A percentile compares a stretch with the other conserved stretches of the same genome.
phyloP scores from a whole-genome alignment of 2,888 invertebrate species.

The Poecilobothrus nobilitatus region DNA sequence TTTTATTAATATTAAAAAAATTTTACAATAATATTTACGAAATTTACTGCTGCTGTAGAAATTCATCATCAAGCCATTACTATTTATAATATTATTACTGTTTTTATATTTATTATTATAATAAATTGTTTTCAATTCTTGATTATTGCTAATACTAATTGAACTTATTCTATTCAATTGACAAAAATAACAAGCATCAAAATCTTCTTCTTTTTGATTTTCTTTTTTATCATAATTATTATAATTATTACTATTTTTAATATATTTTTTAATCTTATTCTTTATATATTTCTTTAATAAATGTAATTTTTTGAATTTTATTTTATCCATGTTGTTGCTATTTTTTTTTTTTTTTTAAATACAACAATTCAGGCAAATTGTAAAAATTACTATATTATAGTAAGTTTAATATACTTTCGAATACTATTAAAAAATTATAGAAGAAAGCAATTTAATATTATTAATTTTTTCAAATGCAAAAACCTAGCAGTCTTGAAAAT shows the following conservation, averaged over 20 bases:
- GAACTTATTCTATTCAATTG: constrained; percentile 1
- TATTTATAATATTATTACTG: too few relatives aligned
- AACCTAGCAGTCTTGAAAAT: too few relatives aligned
- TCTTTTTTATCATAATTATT: background rate
- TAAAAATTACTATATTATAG: too few relatives aligned
- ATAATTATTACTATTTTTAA: background rate
- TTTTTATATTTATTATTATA: background rate
- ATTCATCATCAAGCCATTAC: background rate
- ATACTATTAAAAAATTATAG: too few relatives aligned
- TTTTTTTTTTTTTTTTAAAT: too few relatives aligned
- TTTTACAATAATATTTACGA: too few relatives aligned
- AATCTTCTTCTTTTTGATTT: background rate
- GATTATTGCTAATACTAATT: background rate
- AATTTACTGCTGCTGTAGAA: background rate
- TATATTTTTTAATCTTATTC: background rate
- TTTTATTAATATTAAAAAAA: background rate
- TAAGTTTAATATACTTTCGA: too few relatives aligned
- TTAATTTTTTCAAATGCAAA: too few relatives aligned
- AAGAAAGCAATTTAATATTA: too few relatives aligned
- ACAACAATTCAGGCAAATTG: too few relatives aligned
- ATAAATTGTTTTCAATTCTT: background rate
- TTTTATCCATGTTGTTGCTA: background rate
- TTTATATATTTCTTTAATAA: background rate
- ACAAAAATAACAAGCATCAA: background rate
- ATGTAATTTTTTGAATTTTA: background rate